Evolutionary conservation across 2,113 vertebrate genomes (phyloP), one percentile per base, ranked within the genome.

Genomic region (Corythoichthys haematopterus): DNA sequence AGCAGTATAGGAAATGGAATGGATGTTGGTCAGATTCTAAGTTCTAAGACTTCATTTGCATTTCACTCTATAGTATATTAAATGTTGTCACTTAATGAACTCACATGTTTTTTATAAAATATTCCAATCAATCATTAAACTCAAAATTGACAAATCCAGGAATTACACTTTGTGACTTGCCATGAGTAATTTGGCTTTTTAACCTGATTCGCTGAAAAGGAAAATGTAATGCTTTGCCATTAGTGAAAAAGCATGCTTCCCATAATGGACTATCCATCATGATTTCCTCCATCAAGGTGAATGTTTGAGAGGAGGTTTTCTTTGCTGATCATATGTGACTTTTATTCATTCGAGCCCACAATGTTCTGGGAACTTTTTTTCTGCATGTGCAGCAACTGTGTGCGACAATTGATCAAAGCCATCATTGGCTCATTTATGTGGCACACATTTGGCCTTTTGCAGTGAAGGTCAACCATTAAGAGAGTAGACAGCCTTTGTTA

Each of bases 401-500:
- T 40, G 38, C 6, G 40, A 43, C 40, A 43, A 43, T 43, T 43
- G 40, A 43, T 43, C 40, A 7, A 13, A 65, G 59, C 65, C 65
- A 68, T 70, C 61, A 69, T 45, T 47, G 65, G 75, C 76, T 79
- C 46, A 71, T 80, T 69, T 74, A 73, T 65, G 61, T 55, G 5
- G 33, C 55, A 36, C 33, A 36, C 46, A 20, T 65, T 28, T 64
- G 57, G 73, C 52, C 28, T 10, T 55, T 56, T 38, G 4, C 38
- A 53, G 20, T 68, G 70, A 75, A 86, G 77, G 84, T 85, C 77
- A 76, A 69, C 50, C 15, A 33, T 79, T 75, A 47, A 64, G 59
- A 20, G 46, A 33, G 71, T 57, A 66, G 60, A 63, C 71, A 35
- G 38, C 12, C 51, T 64, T 38, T 68, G 16, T 66, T 65, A 80